Evolutionary conservation across 1,140 invertebrate genomes (phyloP), one percentile per base, ranked within the genome.

Genomic region (Tetramorium parvispinum): DNA sequence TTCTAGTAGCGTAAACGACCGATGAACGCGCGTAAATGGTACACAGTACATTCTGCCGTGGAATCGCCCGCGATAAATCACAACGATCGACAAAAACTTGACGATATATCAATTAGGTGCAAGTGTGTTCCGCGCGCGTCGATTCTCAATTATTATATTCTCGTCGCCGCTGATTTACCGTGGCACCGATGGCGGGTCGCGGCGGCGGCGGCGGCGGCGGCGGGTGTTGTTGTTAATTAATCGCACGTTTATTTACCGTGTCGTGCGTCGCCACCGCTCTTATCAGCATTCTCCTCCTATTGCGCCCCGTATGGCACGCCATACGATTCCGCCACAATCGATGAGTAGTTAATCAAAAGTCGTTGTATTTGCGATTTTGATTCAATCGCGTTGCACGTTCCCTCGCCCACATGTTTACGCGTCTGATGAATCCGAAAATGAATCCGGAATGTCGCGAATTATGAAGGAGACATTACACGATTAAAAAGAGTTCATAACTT

Each of bases 61-160:
- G 13, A 40, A 46, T n/a, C 79, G 21, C n/a, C 66, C 40, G 27
- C 79, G 40, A 83, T 83, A 75, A 83, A 83, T 76, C 75, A 77
- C 76, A 40, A 49, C 88, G 21, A 59, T 73, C 61, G 73, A 32
- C 87, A 75, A 88, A 89, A 89, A 89, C 88, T 89, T 87, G 66
- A 87, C 88, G 85, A 75, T 70, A 86, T 82, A 89, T 89, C 88
- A 89, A 89, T 89, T 89, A 89, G 88, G 76, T 63, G 55, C 70
- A 63, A 63, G 27, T 46, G 85, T 59, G 85, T 49, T 24, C 13
- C 46, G 24, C 85, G 65, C 85, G 66, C 21, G 78, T 89, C 78
- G 85, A 87, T 89, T 87, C 85, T 89, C 88, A 71, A 89, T 89
- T 85, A 89, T 89, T 89, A 89, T 89, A 89, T 79, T 68, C 66